Base-by-base conservation (phyloP, 2,113 vertebrate species). In the Oophaga pumilio region DNA sequence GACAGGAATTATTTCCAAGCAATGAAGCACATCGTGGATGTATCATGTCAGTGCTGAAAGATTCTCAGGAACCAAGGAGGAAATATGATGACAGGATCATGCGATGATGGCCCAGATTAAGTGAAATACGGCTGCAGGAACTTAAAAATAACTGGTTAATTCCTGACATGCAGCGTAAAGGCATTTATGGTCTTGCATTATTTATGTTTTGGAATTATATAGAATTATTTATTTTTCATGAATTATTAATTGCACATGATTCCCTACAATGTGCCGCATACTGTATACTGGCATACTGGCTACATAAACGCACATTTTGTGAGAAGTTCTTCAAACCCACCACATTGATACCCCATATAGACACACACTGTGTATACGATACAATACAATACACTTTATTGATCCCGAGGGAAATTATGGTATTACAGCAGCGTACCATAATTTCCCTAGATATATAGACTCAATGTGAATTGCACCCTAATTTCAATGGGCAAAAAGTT, bases 1-100 rank as follows among this genome's bases (percentile, higher is more conserved):
- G 76, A 56, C 85, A 87, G 49, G 62, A 80, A 81, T 87, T 80
- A 81, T 71, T 80, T 81, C 43, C 62, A 71, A 68, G 52, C 76
- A 71, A 69, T 56, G 62, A 80, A 64, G 76, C 60, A 22, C 14
- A 62, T 64, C 10, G 50, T 78, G 84, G 60, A 79, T 33, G 26
- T 60, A 80, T 80, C 82, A 73, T 73, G 68, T 84, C 52, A 57
- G 52, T 18, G 66, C 13, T 52, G 12, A 64, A 64, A 64, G 62
- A 20, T 28, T 84, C 28, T 28, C 69, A 74, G 53, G 56, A 24
- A 62, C 28, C 8, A 26, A 22, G 18, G 68, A 59, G 26, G 68
- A 20, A 14, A 43, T 33, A 57, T 60, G 83, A 60, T 85, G 82
- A 84, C 60, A 71, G 28, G 56, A 59, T 60, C 24, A 17, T 59